Evolutionary conservation across 2,797 vertebrate genomes (phyloP), one percentile per base, ranked within the genome.

Genomic region (Hozukius guyotensis): DNA sequence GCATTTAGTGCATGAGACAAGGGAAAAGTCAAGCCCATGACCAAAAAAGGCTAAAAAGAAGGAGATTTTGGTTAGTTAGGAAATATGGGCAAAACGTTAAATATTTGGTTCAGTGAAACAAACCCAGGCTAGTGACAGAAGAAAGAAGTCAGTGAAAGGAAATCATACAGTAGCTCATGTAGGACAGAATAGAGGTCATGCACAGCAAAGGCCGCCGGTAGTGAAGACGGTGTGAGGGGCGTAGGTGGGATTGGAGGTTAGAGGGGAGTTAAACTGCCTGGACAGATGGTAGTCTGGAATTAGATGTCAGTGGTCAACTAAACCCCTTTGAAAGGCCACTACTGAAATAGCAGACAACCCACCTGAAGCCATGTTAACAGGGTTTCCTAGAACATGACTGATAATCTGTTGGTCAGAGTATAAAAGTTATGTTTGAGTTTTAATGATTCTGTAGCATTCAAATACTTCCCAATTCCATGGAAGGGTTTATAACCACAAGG

Each of bases 201-300:
- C 11, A 61, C 55, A 32, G 18, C 31, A 65, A 25, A 53, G 65
- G 63, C 55, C 12, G 16, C 22, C 9, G n/a, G 42, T 16, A 46
- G 60, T 38, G 75, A 46, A 4, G 55, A 83, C 80, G 63, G 80
- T 79, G 75, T 53, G 27, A 81, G 77, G 78, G 85, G 32, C 25
- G 14, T 77, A 57, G 77, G 82, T 83, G 84, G 80, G 87, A 85
- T 75, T 80, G 24, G 46, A 70, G 61, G 22, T 81, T 80, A 55
- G 25, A 52, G 11, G 31, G 60, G 80, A 70, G 78, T 84, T 92
- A 74, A 84, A 77, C 72, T 56, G 24, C 73, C 53, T 36, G 56
- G 63, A 78, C 92, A 95, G 91, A 93, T 93, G 90, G 90, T 70
- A 4, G 83, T 68, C 77, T 67, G 74, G 80, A 88, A 89, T 93